Conservation (phyloP, 2,797 vertebrate genomes). For the Anguilla marmorata region DNA sequence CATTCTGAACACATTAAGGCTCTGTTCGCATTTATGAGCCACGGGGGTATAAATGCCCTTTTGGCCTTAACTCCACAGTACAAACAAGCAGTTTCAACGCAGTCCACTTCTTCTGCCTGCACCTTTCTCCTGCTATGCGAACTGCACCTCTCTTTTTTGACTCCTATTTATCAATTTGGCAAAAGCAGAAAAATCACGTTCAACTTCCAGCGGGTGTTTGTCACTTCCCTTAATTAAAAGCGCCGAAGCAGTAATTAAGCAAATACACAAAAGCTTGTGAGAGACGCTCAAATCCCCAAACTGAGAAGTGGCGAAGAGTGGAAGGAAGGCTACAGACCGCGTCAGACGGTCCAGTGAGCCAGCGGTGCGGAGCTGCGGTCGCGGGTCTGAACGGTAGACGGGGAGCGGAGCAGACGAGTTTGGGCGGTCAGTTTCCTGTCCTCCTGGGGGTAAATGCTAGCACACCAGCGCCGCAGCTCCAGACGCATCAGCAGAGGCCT, state of each 20-base stretch:
- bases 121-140: not conserved
- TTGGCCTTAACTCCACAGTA: not conserved
- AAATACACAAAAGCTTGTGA: not conserved
- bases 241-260: not conserved
- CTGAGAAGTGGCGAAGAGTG: not conserved
- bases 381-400: not conserved
- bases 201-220: not conserved
- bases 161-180: not conserved
- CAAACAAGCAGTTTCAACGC: not conserved
- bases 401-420: not conserved
- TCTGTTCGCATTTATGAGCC: not conserved
- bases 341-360: not conserved
- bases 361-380: not conserved
- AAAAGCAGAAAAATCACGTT: not conserved
- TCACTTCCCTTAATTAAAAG: conserved; percentile 1
- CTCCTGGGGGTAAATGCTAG: not conserved
- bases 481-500: not conserved
- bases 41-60: not conserved
- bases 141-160: not conserved
- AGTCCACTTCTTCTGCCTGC: not conserved
- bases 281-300: not conserved
- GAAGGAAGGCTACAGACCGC: not conserved
- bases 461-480: not conserved
- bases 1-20: not conserved
- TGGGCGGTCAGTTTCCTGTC: not conserved